Conservation (phyloP, 2,888 invertebrate genomes). For the Drosophila paucipuncta region DNA sequence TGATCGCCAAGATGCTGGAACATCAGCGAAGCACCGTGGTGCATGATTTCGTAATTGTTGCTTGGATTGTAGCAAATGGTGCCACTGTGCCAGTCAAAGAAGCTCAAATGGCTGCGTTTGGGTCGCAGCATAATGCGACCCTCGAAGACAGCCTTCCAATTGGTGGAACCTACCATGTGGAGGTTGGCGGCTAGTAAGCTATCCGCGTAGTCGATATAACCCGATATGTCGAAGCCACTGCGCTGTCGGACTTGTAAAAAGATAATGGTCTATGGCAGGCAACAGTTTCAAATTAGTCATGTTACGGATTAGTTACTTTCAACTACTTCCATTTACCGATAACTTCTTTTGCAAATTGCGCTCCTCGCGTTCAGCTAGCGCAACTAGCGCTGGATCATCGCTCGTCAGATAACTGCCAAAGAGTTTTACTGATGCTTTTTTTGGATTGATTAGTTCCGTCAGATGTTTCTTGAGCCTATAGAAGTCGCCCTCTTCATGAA, state of each 20-base stretch:
- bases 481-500: slow-evolving; percentile 88
- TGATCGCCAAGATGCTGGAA: slow-evolving; percentile 56
- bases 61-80: slow-evolving; percentile 35
- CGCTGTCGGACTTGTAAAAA: slow-evolving; percentile 49
- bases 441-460: slow-evolving; percentile 87
- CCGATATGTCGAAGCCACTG: slow-evolving; percentile 60
- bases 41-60: slow-evolving; percentile 42
- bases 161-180: slow-evolving; percentile 14
- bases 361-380: slow-evolving; percentile 87
- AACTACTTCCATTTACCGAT: slow-evolving; percentile 86
- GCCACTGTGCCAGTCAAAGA: slow-evolving; percentile 57
- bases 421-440: slow-evolving; percentile 84
- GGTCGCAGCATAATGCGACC: slow-evolving; percentile 38
- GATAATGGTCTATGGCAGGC: slow-evolving; percentile 50
- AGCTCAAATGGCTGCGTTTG: slow-evolving; percentile 47
- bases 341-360: slow-evolving; percentile 91
- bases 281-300: background rate
- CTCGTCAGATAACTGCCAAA: slow-evolving; percentile 88
- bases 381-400: slow-evolving; percentile 88
- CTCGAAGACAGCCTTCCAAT: slow-evolving; percentile 58
- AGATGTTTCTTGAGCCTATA: slow-evolving; percentile 87
- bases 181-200: slow-evolving; percentile 38
- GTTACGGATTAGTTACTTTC: no score
- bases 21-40: slow-evolving; percentile 32
- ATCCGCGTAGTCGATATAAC: slow-evolving; percentile 60